These are phyloP conservation scores for Natator depressus DNA, from an alignment of 2,113 vertebrate genomes.

Conservation along the genomic window DNA sequence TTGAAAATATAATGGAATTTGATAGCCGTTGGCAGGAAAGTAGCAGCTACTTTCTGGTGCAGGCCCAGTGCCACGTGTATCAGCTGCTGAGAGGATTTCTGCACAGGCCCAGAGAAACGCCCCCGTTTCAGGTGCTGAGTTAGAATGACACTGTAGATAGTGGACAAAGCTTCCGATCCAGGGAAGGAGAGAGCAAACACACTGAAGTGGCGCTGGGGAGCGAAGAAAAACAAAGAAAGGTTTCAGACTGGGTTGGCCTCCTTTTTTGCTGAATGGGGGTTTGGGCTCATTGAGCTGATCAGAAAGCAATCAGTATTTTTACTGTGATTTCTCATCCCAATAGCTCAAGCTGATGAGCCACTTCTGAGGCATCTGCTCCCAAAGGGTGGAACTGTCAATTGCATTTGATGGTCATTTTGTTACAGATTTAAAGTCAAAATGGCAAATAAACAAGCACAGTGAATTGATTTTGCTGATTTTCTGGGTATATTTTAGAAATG, in stretches of 20 bases:
- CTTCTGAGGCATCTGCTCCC: neutral
- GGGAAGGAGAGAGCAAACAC: constrained; percentile 91
- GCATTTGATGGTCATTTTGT: fast-evolving
- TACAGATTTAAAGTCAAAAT: neutral
- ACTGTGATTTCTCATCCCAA: neutral
- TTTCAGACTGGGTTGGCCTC: neutral
- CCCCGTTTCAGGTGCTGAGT: constrained; percentile 82
- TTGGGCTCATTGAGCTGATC: neutral
- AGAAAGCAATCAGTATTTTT: neutral
- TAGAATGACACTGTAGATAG: constrained; percentile 93
- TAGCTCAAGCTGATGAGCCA: neutral
- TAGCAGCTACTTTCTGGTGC: constrained; percentile 85
- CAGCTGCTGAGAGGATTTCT: constrained; percentile 82
- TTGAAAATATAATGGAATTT: constrained; percentile 99
- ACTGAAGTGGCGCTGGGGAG: constrained; percentile 91
- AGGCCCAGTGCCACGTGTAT: constrained; percentile 86
- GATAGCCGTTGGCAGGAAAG: constrained; percentile 91
- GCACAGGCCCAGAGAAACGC: constrained; percentile 79
- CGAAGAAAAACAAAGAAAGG: neutral
- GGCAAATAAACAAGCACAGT: neutral
- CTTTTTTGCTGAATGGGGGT: neutral
- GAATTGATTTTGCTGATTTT: neutral
- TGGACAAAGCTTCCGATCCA: constrained; percentile 85
- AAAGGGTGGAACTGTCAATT: neutral
- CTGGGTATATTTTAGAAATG: too few relatives aligned